phyloP scores from a whole-genome alignment of 2,888 invertebrate genomes.

The Pyrochroa serraticornis region DNA sequence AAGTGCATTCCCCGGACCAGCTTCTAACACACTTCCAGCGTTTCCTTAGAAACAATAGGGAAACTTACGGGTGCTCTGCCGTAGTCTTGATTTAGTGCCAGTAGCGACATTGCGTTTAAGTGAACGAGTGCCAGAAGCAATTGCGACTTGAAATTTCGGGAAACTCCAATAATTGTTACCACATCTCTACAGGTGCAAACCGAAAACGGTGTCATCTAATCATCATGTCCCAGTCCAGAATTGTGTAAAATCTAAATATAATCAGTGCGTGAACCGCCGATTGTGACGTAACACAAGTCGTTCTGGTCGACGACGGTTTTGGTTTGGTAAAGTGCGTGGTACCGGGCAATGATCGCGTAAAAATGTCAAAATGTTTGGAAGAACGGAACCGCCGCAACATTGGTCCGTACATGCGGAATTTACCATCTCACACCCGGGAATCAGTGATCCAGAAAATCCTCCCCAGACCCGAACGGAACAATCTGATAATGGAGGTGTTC shows the following conservation, averaged over 20 bases:
- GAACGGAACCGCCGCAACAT: constrained; percentile 61
- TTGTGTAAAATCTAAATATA: constrained; percentile 10
- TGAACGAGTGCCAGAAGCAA: constrained; percentile 16
- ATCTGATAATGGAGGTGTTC: constrained; percentile 59
- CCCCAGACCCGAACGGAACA: constrained; percentile 55
- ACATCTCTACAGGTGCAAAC: background rate
- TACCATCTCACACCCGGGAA: constrained; percentile 63
- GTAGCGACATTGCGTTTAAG: constrained; percentile 5
- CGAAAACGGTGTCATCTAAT: constrained; percentile 3
- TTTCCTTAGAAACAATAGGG: no score
- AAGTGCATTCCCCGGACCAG: constrained; percentile 22
- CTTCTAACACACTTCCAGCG: background rate
- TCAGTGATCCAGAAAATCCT: constrained; percentile 54
- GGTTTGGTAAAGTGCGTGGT: constrained; percentile 8
- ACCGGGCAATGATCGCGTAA: background rate
- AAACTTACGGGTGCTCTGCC: background rate
- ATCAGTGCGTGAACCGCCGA: constrained; percentile 9
- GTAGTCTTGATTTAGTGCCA: constrained; percentile 8
- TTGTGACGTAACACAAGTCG: constrained; percentile 13
- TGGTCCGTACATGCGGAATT: constrained; percentile 75
- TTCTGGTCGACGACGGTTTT: no score
- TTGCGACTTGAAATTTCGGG: constrained; percentile 6
- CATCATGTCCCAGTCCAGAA: background rate
- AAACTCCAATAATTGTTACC: background rate
- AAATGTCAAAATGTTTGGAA: constrained; percentile 30